Base-by-base conservation (phyloP, 2,113 vertebrate species). In the Pteropus alecto region DNA sequence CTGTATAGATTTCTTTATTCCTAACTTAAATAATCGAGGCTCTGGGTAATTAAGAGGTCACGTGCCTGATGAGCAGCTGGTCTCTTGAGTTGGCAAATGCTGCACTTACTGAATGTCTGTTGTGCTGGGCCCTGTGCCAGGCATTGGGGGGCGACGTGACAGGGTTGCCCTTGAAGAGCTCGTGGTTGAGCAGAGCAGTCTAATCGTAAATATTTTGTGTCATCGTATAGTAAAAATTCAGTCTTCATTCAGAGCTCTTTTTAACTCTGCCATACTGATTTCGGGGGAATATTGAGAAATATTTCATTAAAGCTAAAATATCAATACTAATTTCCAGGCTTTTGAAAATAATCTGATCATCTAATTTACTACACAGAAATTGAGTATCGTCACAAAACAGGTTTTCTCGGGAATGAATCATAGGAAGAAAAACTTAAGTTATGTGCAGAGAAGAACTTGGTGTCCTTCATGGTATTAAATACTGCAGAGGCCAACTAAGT, bases 11-110 rank as follows among this genome's bases (percentile, higher is more conserved):
- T 77, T 94, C 51, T 86, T 81, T 81, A 95, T 92, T 94, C 22
- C 30, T 94, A 82, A 74, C 43, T 63, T 94, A 90, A 90, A 70
- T 91, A 68, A 82, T 81, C 70, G 48, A 94, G 56, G 11, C 46
- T 76, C 6, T 79, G 58, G 63, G 68, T 93, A 90, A 85, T 95
- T 48, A 43, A 35, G 58, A 90, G 19, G 73, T 92, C 68, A 43
- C 3, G 33, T 48, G n/a, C 33, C 41, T 68, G 30, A 33, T 28
- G 33, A 91, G 56, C 28, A 51, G 9, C 22, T 82, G 63, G 24
- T 82, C 22, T 92, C 30, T 28, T 73, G n/a, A 82, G 43, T 60
- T 92, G 65, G 74, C 51, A 78, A 41, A 65, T 68, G 13, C 2
- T 84, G 51, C 76, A 21, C 43, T 35, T 90, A n/a, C 13, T 70